A percentile compares a stretch with the other conserved stretches of the same genome.
Evolutionary conservation across 2,888 invertebrate genomes (phyloP).

Genomic region (Leucozona laternaria): DNA sequence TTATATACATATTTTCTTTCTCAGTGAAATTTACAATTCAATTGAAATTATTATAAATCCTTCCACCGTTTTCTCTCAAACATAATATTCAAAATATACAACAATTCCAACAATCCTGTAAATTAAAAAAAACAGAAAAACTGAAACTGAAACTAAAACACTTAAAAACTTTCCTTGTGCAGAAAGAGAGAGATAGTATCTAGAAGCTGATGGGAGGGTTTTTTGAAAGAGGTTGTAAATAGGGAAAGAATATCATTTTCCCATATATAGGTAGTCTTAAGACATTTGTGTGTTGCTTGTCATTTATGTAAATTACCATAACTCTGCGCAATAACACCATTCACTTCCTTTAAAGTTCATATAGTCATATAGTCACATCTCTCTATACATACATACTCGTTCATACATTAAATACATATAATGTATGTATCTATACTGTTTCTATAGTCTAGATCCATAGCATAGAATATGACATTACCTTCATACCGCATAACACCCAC

Average conservation of each 20-base stretch:
- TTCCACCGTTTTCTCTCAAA: neutral
- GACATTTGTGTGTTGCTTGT: slow-evolving; percentile 49
- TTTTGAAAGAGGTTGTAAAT: neutral
- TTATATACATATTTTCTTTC: neutral
- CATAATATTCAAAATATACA: slow-evolving; percentile 8
- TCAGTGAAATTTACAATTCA: slow-evolving; percentile 28
- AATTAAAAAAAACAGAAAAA: neutral
- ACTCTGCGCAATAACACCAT: slow-evolving; percentile 49
- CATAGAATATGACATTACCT: slow-evolving; percentile 36
- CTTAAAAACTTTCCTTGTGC: neutral
- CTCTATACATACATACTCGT: too few species aligned
- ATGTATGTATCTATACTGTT: neutral
- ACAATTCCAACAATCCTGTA: slow-evolving; percentile 2
- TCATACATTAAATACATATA: too few species aligned
- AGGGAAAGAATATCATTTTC: slow-evolving; percentile 34
- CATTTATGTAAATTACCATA: slow-evolving; percentile 71
- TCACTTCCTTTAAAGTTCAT: slow-evolving; percentile 45
- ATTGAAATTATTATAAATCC: slow-evolving; percentile 25
- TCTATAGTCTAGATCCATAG: neutral
- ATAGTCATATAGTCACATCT: neutral
- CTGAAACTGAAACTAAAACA: slow-evolving; percentile 2
- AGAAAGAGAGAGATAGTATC: neutral
- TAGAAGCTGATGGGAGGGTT: neutral
- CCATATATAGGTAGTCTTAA: slow-evolving; percentile 46
- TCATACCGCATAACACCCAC: slow-evolving; percentile 11